These are phyloP conservation scores for Felis chaus DNA, from an alignment of 2,113 vertebrate genomes.

Conservation along the genomic window DNA sequence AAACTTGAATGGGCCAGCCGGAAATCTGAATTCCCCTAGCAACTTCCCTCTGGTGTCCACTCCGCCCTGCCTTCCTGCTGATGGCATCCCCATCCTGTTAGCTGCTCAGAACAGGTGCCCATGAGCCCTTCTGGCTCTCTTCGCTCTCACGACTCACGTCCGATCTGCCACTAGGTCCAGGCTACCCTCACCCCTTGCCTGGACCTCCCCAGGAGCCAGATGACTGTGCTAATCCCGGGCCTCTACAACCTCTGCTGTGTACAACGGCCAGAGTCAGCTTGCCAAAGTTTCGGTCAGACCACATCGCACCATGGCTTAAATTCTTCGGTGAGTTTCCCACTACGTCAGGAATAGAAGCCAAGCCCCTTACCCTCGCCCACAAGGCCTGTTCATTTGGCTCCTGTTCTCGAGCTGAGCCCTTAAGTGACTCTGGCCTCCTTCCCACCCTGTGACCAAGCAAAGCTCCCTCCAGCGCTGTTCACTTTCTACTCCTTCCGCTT, in stretches of 20 bases:
- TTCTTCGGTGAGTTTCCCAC: background rate
- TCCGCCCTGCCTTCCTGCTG: background rate
- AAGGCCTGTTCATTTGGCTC: background rate
- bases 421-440: background rate
- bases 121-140: background rate
- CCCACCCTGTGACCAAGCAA: background rate
- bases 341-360: background rate
- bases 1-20: background rate
- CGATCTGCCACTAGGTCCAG: rapidly evolving
- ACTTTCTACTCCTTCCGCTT: background rate
- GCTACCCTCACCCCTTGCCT: background rate
- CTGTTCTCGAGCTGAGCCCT: background rate
- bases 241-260: too few species aligned
- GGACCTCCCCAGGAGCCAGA: background rate
- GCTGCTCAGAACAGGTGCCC: background rate
- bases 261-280: background rate
- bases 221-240: background rate
- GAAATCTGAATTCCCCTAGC: background rate
- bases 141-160: rapidly evolving
- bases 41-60: background rate
- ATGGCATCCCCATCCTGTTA: background rate
- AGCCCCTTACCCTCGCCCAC: background rate
- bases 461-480: background rate
- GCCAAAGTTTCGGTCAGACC: background rate
- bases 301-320: rapidly evolving